phyloP scores from a whole-genome alignment of 2,797 vertebrate species.

The Alosa sapidissima region DNA sequence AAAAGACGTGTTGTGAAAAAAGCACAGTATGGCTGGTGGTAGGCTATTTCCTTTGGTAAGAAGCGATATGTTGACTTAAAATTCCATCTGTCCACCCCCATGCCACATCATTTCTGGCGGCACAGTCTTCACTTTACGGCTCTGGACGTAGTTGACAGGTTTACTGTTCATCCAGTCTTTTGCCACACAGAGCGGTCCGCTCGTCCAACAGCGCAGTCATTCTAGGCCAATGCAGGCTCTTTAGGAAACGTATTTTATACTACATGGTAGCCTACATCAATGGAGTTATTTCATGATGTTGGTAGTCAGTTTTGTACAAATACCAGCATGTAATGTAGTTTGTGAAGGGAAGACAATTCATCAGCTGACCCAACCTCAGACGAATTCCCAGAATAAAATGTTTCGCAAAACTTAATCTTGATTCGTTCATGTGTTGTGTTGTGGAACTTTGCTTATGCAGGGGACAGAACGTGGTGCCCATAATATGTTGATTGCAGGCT shows the following conservation, averaged over 20 bases:
- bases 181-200: slow-evolving; percentile 7
- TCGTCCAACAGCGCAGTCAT: neutral
- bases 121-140: slow-evolving; percentile 1
- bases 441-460: neutral
- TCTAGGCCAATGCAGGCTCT: neutral
- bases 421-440: neutral
- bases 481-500: neutral
- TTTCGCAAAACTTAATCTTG: neutral
- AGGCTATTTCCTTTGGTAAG: neutral
- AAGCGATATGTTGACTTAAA: neutral
- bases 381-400: neutral
- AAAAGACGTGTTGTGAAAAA: neutral
- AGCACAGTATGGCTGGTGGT: neutral
- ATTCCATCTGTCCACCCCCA: neutral
- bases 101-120: neutral
- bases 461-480: neutral
- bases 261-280: neutral
- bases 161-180: slow-evolving; percentile 31
- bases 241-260: neutral
- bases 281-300: neutral
- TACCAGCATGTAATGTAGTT: neutral
- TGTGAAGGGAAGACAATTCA: neutral
- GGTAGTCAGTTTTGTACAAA: neutral
- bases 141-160: slow-evolving; percentile 36
- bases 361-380: neutral